These are phyloP conservation scores for Thermophis baileyi DNA, from an alignment of 2,113 vertebrate genomes.

Conservation along the genomic window DNA sequence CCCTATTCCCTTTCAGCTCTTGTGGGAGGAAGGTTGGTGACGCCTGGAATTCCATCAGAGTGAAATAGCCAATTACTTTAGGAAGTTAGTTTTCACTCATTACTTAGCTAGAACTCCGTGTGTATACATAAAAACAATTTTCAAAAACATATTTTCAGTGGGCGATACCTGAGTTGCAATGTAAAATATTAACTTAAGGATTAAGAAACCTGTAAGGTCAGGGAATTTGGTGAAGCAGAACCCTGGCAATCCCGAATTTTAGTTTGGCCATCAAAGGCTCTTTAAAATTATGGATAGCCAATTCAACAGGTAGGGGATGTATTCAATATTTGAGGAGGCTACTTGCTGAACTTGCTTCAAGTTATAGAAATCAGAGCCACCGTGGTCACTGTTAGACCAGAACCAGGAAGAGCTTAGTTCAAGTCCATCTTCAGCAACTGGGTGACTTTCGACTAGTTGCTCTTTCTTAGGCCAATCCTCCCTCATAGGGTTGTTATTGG, in stretches of 20 bases:
- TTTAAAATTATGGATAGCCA: neutral
- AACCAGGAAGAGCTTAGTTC: neutral
- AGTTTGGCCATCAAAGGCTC: neutral
- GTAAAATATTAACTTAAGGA: neutral
- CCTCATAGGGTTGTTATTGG: neutral
- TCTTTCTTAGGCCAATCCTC: neutral
- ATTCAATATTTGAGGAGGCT: neutral
- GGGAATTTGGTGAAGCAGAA: neutral
- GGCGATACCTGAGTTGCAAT: neutral
- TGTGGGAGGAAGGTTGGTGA: slow-evolving; percentile 32
- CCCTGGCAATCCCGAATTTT: neutral
- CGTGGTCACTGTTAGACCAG: neutral
- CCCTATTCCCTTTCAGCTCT: neutral
- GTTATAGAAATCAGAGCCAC: neutral
- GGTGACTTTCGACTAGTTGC: neutral
- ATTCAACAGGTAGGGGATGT: neutral
- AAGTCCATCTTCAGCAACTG: neutral
- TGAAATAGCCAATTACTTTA: neutral
- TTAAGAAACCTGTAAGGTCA: neutral
- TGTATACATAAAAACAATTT: neutral
- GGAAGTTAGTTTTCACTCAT: neutral
- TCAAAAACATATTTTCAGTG: neutral
- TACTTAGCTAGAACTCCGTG: neutral
- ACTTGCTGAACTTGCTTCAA: neutral
- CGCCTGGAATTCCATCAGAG: slow-evolving; percentile 14